Base-by-base conservation (phyloP, 1,140 invertebrate genomes). In the Drosophila ercepeae region DNA sequence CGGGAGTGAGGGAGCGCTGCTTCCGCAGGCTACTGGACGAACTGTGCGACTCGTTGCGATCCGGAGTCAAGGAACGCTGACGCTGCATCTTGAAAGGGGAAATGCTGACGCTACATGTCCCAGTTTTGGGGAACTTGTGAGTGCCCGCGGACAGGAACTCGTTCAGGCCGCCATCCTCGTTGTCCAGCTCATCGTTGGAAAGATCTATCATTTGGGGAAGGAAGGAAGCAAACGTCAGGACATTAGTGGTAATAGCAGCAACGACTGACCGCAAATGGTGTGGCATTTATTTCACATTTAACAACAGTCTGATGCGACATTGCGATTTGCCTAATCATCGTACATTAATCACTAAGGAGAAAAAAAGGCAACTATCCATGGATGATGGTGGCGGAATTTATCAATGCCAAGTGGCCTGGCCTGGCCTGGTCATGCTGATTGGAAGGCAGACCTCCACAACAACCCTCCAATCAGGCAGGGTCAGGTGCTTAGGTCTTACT, bases 151-250 rank as follows among this genome's bases (percentile, higher is more conserved):
- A 75, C 1, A 91, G 71, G 21, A 91, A 91, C 51, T 91, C 90
- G 9, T 55, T 89, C 3, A 82, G 60, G 8, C 84, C 73, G 34
- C 64, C 68, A 19, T 90, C 90, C 42, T 91, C 91, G 50, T 89
- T 89, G 54, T 91, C 91, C 14, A 91, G 50, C 32, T 91, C 90
- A 25, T 91, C 91, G 13, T 91, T 91, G 6, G 91, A 91, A 4
- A 91, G 86, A 78, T 91, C 91, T 91, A 45, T 5, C 6, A 13
- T 53, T 54, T 11, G 13, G 13, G n/a, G n/a, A n/a, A n/a, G 32
- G 32, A 13, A 14, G 36, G 39, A 19, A 16, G 8, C 39, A 42
- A n/a, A 42, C 16, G 39, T 44, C 23, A 57, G 19, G 14, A 51
- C 45, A 42, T 42, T 18, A 42, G 39, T 42, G 39, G 16, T 42